A percentile compares a stretch with the other conserved stretches of the same genome.
These are phyloP conservation scores for Phalera bucephala DNA, from an alignment of 2,888 invertebrate species.

Conservation along the genomic window DNA sequence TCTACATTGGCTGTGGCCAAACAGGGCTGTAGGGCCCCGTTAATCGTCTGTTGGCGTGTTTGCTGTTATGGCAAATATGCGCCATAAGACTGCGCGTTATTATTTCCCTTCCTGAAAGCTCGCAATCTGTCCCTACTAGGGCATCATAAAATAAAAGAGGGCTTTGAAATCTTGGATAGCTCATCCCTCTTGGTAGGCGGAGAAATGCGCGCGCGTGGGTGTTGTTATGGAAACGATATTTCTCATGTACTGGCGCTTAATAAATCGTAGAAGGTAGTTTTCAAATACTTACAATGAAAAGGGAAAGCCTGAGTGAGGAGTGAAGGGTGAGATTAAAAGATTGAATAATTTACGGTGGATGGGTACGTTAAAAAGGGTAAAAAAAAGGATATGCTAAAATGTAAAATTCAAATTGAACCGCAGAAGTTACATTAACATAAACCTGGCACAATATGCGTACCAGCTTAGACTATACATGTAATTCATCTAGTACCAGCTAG, in stretches of 20 bases:
- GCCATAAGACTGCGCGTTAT: constrained; percentile 43
- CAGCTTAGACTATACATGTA: too few species aligned
- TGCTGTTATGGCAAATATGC: constrained; percentile 40
- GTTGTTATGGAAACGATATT: constrained; percentile 71
- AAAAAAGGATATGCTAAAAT: too few species aligned
- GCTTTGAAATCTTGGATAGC: constrained; percentile 42
- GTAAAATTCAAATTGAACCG: too few species aligned
- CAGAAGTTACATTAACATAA: too few species aligned
- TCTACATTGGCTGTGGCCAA: too few species aligned
- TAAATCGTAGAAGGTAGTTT: constrained; percentile 45
- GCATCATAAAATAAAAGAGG: constrained; percentile 55
- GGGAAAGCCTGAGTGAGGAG: background rate
- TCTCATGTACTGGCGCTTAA: constrained; percentile 58
- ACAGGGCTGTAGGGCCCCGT: constrained; percentile 14
- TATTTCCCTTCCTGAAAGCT: constrained; percentile 86
- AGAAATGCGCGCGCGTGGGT: constrained; percentile 67
- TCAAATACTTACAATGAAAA: constrained; percentile 7
- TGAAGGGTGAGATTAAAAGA: too few species aligned
- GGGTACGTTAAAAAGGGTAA: too few species aligned
- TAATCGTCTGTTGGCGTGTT: background rate
- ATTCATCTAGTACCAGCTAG: too few species aligned
- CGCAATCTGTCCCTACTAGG: constrained; percentile 84
- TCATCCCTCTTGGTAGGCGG: constrained; percentile 67
- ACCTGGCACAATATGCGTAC: too few species aligned
- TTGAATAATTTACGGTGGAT: too few species aligned